Conservation (phyloP, 2,797 vertebrate species). For the Pteronotus mesoamericanus region DNA sequence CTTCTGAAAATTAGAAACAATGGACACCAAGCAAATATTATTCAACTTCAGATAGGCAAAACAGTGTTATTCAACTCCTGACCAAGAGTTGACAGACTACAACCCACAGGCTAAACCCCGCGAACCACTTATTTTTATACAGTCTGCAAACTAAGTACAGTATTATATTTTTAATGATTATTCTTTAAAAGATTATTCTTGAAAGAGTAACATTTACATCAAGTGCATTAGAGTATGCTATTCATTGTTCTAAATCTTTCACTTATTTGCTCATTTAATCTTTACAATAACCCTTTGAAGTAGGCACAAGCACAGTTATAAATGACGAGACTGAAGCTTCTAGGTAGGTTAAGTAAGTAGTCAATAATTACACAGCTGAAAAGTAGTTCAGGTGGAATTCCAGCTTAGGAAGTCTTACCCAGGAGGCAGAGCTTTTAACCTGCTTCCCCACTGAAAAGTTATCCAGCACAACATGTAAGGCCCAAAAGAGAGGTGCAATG, state of each 20-base stretch:
- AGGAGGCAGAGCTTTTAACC: background rate
- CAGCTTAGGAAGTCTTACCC: background rate
- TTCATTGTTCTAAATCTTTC: background rate
- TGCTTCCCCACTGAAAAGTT: background rate
- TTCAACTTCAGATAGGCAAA: slow-evolving; percentile 12
- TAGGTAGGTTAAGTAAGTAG: background rate
- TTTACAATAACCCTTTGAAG: background rate
- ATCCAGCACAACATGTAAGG: background rate
- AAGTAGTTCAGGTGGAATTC: background rate
- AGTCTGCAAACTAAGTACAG: background rate
- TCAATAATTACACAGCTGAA: background rate
- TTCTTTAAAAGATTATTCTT: background rate
- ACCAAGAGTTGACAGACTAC: background rate
- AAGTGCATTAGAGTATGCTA: background rate
- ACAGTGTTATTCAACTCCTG: background rate
- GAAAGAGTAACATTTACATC: background rate
- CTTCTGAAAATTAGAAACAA: slow-evolving; percentile 30
- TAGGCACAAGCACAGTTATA: background rate
- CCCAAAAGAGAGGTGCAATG: background rate
- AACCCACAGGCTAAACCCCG: background rate
- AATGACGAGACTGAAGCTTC: background rate
- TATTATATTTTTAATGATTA: background rate
- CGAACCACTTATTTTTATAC: background rate
- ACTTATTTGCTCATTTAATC: background rate
- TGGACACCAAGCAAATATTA: background rate